Evolutionary conservation across 2,113 vertebrate species (phyloP), one percentile per base, ranked within the genome.

Genomic region (Sigmodon hispidus): DNA sequence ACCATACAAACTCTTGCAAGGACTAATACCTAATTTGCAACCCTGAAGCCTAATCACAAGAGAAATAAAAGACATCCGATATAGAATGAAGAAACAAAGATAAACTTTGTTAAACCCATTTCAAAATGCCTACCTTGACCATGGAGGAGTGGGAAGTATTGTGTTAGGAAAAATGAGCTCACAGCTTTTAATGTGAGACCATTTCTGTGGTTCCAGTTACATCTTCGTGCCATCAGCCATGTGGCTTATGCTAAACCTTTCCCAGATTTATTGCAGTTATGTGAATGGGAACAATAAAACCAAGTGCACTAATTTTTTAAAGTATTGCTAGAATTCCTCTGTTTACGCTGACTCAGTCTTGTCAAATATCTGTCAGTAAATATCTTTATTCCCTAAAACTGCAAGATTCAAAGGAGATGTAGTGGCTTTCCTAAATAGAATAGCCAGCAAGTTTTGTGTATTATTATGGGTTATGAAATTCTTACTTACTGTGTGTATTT

Each of bases 71-170:
- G 43, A 79, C 8, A 86, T 9, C 67, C 52, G 86, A 83, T 48
- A 57, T 76, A 76, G 85, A 96, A 50, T 89, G 63, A 92, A 5
- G 12, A 57, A 88, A 50, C 43, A 52, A 61, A 91, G 73, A 61
- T 34, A 59, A 72, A 93, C 36, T 85, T 40, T 90, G 52, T 76
- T 45, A 79, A 87, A 86, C 29, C 67, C 40, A 17, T 55, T 92
- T 13, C 36, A 11, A 57, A 43, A 13, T 43, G 16, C 69, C 45
- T 63, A 87, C 13, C 17, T 76, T 90, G 40, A 72, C 52, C 1
- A 0, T 29, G 12, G n/a, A 85, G 75, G 50, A 67, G 17, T 75
- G 10, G 61, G 17, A 89, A 87, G 34, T 48, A 67, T 83, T 57
- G 83, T 80, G 29, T 29, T 40, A 92, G n/a, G n/a, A 52, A 89